These are phyloP conservation scores for Dasysyrphus tricinctus DNA, from an alignment of 2,888 invertebrate genomes.

Conservation along the genomic window DNA sequence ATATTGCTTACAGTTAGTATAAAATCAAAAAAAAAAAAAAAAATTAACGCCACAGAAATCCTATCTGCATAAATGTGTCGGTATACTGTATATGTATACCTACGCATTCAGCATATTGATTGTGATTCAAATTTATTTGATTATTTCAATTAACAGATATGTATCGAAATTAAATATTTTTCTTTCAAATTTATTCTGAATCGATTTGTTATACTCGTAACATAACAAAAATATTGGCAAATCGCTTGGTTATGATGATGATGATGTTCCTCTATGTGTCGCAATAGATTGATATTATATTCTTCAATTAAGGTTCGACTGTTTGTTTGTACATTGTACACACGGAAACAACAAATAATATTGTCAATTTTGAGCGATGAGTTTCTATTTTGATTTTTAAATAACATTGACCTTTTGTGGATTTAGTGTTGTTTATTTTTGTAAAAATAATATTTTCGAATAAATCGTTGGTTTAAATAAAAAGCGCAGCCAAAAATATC, in stretches of 20 bases:
- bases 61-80: background rate
- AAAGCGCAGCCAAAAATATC: no score
- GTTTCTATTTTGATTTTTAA: background rate
- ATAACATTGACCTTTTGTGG: background rate
- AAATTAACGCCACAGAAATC: background rate
- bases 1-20: background rate
- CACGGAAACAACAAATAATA: slow-evolving; percentile 3
- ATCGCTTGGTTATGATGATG: slow-evolving; percentile 19
- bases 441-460: no score
- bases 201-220: background rate
- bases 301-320: background rate
- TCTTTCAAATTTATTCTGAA: slow-evolving; percentile 46
- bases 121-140: slow-evolving; percentile 45
- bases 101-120: slow-evolving; percentile 39
- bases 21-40: background rate
- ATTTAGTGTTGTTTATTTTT: no score
- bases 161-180: slow-evolving; percentile 48
- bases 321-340: background rate
- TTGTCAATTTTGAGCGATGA: background rate
- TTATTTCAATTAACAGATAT: slow-evolving; percentile 59
- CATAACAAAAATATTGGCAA: background rate
- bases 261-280: background rate
- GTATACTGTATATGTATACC: no score
- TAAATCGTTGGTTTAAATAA: no score
- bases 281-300: background rate